A percentile compares a stretch with the other conserved stretches of the same genome.
Conservation (phyloP, 2,113 vertebrate species). For the Choloepus hoffmanni region DNA sequence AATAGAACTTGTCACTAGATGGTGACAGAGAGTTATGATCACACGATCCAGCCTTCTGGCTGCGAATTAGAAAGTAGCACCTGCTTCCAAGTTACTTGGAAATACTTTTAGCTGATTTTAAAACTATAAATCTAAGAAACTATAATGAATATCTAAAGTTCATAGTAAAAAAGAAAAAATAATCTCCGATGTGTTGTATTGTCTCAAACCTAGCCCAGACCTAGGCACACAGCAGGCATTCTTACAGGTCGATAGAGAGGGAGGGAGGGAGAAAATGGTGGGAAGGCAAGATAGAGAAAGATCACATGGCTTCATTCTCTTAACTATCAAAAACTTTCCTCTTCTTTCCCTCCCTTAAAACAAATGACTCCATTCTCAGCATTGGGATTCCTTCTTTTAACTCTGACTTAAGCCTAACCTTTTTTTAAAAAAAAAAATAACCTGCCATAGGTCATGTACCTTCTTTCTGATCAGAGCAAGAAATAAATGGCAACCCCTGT, state of each 20-base stretch:
- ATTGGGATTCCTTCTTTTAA: constrained; percentile 1
- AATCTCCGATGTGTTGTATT: background rate
- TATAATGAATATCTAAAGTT: background rate
- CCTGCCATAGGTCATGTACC: background rate
- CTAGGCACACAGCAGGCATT: background rate
- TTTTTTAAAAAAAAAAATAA: background rate
- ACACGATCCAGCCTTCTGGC: background rate
- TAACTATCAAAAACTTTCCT: background rate
- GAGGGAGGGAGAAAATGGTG: background rate
- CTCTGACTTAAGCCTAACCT: background rate
- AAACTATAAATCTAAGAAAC: background rate
- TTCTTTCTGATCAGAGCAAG: background rate
- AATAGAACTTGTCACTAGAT: constrained; percentile 70
- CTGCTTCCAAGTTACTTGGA: background rate
- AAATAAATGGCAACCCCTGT: background rate
- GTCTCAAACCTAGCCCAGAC: background rate
- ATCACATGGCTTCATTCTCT: background rate
- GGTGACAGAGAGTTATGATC: constrained; percentile 74
- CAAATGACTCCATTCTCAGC: background rate
- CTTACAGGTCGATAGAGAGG: background rate
- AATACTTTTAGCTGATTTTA: background rate
- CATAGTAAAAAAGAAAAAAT: background rate
- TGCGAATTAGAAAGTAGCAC: background rate
- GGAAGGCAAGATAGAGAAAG: background rate
- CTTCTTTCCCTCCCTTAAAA: background rate